phyloP scores from a whole-genome alignment of 2,888 invertebrate genomes.

The Hydriomena furcata region DNA sequence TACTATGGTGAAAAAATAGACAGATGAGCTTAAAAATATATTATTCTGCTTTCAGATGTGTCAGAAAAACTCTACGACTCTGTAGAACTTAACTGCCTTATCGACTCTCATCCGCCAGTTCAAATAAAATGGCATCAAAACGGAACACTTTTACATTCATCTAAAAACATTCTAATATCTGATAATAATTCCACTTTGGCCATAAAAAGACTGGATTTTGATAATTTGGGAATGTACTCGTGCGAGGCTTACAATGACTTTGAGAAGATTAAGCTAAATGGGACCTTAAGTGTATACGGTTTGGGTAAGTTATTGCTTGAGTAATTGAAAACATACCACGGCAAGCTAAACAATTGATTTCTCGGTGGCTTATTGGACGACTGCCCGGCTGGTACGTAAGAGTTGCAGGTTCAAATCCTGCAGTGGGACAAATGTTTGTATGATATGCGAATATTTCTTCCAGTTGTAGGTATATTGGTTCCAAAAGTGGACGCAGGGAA shows the following conservation, averaged over 20 bases:
- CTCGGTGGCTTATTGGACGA: too few relatives aligned
- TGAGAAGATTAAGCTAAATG: slow-evolving; percentile 54
- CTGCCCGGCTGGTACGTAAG: too few relatives aligned
- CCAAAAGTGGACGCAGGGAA: too few relatives aligned
- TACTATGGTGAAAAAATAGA: too few relatives aligned
- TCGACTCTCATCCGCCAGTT: slow-evolving; percentile 54
- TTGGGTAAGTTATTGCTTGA: slow-evolving; percentile 55
- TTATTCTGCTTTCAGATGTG: slow-evolving; percentile 56
- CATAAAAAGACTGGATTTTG: slow-evolving; percentile 56
- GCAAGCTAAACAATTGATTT: too few relatives aligned
- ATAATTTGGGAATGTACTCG: slow-evolving; percentile 72
- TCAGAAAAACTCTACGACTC: slow-evolving; percentile 57
- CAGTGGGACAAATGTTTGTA: too few relatives aligned
- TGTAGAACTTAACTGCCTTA: slow-evolving; percentile 49
- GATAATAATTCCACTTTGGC: slow-evolving; percentile 48
- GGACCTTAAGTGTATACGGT: slow-evolving; percentile 53
- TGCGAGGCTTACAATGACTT: slow-evolving; percentile 80
- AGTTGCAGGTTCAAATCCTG: too few relatives aligned
- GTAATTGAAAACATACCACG: too few relatives aligned
- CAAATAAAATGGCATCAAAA: slow-evolving; percentile 62
- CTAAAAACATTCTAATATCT: slow-evolving; percentile 42
- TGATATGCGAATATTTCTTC: too few relatives aligned
- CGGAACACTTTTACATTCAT: slow-evolving; percentile 43
- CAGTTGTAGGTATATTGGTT: too few relatives aligned
- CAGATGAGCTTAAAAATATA: too few relatives aligned